Conservation (phyloP, 1,140 invertebrate species). For the Vanessa atalanta region DNA sequence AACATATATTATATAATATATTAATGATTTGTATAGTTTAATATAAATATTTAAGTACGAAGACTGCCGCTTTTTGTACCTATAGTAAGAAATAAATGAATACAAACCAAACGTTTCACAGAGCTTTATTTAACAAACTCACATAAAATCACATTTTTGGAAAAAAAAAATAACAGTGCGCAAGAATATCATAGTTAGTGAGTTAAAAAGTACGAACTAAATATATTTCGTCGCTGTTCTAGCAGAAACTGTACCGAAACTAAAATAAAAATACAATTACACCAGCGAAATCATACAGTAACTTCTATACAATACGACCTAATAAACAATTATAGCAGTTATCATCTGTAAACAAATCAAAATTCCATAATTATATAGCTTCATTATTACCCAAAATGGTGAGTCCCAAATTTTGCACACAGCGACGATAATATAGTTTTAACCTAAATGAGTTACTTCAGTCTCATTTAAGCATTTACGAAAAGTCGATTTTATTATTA, state of each 20-base stretch:
- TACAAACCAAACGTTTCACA: constrained; percentile 42
- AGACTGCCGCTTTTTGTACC: constrained; percentile 59
- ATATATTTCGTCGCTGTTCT: constrained; percentile 14
- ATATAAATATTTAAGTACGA: constrained; percentile 35
- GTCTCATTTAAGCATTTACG: constrained; percentile 59
- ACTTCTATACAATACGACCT: no score
- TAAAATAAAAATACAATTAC: not conserved
- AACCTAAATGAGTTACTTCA: constrained; percentile 59
- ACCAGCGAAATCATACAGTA: no score
- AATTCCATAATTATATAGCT: no score
- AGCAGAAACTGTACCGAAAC: not conserved
- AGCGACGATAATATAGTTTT: constrained; percentile 26
- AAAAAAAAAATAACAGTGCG: constrained; percentile 58
- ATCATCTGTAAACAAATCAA: no score
- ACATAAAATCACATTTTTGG: constrained; percentile 55
- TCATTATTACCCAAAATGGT: no score
- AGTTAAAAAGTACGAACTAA: constrained; percentile 42
- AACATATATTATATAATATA: not conserved
- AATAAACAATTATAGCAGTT: no score
- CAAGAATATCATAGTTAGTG: constrained; percentile 59
- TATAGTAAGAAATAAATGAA: constrained; percentile 50
- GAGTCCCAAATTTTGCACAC: not conserved
- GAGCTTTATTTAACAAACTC: constrained; percentile 73
- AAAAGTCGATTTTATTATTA: not conserved
- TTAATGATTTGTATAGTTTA: constrained; percentile 18